These are phyloP conservation scores for Eptesicus fuscus DNA, from an alignment of 2,113 vertebrate genomes.

Conservation along the genomic window DNA sequence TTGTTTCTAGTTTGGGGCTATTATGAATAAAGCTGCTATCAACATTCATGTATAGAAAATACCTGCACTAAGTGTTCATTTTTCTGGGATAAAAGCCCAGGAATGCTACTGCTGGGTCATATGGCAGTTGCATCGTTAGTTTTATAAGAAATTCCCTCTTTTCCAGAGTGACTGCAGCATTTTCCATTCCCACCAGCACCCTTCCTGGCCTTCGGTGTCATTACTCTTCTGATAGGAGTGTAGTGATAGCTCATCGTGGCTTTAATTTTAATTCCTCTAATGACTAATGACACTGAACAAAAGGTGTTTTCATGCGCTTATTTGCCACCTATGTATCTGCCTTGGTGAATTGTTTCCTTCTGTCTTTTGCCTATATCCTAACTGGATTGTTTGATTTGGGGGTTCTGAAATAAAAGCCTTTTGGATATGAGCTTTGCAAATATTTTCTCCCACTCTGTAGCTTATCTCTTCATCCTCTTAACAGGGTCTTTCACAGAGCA, in stretches of 20 bases:
- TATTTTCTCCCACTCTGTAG: not conserved
- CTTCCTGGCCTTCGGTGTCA: not conserved
- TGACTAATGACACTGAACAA: not conserved
- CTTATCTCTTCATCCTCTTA: not conserved
- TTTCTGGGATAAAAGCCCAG: not conserved
- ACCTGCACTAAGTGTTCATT: not conserved
- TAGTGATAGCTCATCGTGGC: not conserved
- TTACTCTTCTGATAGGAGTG: not conserved
- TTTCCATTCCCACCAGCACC: not conserved
- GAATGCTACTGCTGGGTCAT: not conserved
- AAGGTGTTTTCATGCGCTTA: not conserved
- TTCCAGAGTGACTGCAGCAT: not conserved
- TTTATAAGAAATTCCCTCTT: not conserved
- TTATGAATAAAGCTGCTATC: not conserved
- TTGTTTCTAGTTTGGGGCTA: not conserved
- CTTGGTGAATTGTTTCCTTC: not conserved
- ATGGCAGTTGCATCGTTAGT: not conserved
- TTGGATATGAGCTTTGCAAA: not conserved
- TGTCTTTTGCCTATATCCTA: not conserved
- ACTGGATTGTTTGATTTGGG: not conserved
- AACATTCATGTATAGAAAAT: not conserved
- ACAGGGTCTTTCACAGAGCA: not conserved
- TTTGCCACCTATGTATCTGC: not conserved
- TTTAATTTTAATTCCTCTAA: not conserved
- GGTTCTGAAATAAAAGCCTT: not conserved